Evolutionary conservation across 2,797 vertebrate genomes (phyloP).

Genomic region (Taeniopygia guttata): DNA sequence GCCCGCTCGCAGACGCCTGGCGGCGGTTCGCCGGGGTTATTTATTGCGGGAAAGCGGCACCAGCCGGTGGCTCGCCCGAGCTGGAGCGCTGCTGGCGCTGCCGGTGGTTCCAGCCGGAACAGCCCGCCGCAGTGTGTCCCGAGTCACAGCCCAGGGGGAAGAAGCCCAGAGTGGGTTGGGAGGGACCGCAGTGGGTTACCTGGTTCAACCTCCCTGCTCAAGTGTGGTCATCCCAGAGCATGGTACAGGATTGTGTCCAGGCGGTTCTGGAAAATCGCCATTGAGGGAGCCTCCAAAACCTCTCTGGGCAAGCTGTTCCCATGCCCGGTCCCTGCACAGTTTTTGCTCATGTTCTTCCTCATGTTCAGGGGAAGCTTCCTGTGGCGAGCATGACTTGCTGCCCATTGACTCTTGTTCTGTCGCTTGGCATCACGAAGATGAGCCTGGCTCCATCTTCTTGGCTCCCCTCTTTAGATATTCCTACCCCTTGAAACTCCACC

Average conservation of each 20-base stretch:
- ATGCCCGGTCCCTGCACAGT: neutral
- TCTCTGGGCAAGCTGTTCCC: neutral
- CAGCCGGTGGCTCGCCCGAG: rapidly evolving
- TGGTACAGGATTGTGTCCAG: neutral
- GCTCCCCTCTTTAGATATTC: neutral
- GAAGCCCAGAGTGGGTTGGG: neutral
- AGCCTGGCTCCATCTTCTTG: neutral
- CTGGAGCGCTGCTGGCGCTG: rapidly evolving
- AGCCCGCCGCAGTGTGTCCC: neutral
- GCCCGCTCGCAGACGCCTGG: neutral
- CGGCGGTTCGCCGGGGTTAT: neutral
- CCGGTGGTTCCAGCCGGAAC: rapidly evolving
- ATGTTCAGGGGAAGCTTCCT: neutral
- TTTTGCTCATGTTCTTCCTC: neutral
- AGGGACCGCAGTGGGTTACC: neutral
- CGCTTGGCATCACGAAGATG: neutral
- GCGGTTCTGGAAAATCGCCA: neutral
- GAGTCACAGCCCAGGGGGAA: rapidly evolving
- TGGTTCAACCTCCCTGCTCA: neutral
- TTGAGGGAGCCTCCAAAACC: neutral
- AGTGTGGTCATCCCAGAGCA: too few relatives aligned
- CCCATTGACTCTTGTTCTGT: neutral
- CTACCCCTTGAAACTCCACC: rapidly evolving
- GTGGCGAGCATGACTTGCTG: neutral
- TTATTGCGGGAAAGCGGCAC: rapidly evolving